These are phyloP conservation scores for Muntiacus reevesi DNA, from an alignment of 2,113 vertebrate genomes.

Conservation along the genomic window DNA sequence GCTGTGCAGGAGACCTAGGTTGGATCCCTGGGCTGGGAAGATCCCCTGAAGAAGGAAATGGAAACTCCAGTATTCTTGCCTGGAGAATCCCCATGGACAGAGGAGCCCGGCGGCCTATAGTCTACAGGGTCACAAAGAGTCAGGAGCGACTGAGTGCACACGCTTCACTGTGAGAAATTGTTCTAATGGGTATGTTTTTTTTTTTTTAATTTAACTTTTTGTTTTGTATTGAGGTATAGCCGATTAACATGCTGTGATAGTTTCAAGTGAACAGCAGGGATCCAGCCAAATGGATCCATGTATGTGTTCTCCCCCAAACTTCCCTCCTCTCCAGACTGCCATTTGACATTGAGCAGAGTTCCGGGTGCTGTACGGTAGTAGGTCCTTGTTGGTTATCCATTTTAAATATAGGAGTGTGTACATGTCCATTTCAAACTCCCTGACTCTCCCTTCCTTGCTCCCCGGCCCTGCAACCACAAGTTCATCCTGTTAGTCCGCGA, in stretches of 20 bases:
- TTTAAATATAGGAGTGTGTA: not conserved
- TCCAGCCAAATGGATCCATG: not conserved
- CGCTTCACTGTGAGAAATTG: not conserved
- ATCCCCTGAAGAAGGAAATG: not conserved
- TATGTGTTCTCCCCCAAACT: not conserved
- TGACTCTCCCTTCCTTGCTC: not conserved
- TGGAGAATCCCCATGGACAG: not conserved
- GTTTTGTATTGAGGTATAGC: not conserved
- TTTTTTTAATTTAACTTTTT: not conserved
- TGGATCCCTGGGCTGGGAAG: not conserved
- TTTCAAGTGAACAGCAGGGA: not conserved
- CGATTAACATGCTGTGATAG: not conserved
- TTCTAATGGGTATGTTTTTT: not conserved
- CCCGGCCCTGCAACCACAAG: not conserved
- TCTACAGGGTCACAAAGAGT: not conserved
- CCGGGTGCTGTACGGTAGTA: not conserved
- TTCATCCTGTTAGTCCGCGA: not conserved
- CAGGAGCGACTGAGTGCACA: accelerated
- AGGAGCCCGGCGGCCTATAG: not conserved
- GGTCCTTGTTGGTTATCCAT: not conserved
- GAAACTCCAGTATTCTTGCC: not conserved
- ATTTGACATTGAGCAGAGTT: not conserved
- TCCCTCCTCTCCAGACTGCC: not conserved
- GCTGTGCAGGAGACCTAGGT: not conserved
- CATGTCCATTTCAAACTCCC: not conserved